phyloP scores from a whole-genome alignment of 2,113 vertebrate species.

The Megatriorchis doriae region DNA sequence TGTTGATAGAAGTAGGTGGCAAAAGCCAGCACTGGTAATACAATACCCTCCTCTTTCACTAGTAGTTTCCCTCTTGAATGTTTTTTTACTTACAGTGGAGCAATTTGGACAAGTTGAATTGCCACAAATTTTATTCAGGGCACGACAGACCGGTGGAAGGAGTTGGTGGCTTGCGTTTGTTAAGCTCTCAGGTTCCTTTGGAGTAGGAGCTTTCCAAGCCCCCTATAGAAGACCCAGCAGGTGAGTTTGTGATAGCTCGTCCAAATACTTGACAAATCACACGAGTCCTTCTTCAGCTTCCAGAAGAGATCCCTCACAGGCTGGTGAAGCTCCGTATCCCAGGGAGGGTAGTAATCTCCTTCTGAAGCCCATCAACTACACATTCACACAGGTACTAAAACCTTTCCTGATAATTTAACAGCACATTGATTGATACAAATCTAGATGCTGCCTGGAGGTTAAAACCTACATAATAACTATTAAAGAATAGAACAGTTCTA shows the following conservation, averaged over 20 bases:
- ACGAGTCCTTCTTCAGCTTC: neutral
- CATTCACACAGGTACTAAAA: neutral
- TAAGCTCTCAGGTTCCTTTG: neutral
- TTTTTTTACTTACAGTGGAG: neutral
- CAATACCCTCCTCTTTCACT: neutral
- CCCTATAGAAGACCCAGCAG: neutral
- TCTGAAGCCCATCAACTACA: neutral
- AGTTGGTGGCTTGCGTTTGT: neutral
- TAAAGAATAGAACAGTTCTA: neutral
- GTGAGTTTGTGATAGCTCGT: neutral
- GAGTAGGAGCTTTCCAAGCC: neutral
- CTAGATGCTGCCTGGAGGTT: neutral
- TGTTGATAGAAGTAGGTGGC: neutral
- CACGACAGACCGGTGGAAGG: neutral
- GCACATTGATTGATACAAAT: neutral
- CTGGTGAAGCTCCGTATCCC: neutral
- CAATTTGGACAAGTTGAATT: neutral
- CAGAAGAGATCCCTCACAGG: neutral
- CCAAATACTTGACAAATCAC: neutral
- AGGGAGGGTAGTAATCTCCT: neutral
- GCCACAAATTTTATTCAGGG: neutral
- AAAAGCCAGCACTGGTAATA: neutral
- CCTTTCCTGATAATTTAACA: neutral
- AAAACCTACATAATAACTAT: neutral
- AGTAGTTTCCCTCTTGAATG: neutral